These are phyloP conservation scores for Malurus elegans DNA, from an alignment of 2,113 vertebrate species.

Conservation along the genomic window DNA sequence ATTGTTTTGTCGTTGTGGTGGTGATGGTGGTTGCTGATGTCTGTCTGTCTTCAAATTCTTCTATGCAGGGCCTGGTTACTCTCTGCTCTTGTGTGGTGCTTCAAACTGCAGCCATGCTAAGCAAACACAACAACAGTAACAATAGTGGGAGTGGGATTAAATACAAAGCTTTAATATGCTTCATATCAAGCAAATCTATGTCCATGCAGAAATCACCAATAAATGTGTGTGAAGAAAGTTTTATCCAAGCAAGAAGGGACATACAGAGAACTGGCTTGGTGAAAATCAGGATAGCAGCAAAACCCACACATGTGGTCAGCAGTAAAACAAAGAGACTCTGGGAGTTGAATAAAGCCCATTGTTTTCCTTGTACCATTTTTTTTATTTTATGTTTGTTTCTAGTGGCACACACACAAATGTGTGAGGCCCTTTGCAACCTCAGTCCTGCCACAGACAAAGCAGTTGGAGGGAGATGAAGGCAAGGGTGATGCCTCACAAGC, in stretches of 20 bases:
- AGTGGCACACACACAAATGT: neutral
- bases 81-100: neutral
- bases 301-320: neutral
- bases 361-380: neutral
- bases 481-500: neutral
- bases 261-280: neutral
- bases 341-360: neutral
- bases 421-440: neutral
- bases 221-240: neutral
- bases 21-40: neutral
- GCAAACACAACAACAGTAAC: neutral
- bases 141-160: neutral
- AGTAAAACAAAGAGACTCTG: constrained; percentile 1
- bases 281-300: neutral
- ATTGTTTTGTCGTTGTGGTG: neutral
- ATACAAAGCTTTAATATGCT: neutral
- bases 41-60: neutral
- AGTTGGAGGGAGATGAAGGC: constrained; percentile 18
- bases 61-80: neutral
- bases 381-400: constrained; percentile 20
- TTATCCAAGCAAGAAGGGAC: neutral
- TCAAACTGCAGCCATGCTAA: neutral
- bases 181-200: neutral
- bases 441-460: neutral
- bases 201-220: neutral